Percentiles rank a stretch among this genome's conserved stretches.
Evolutionary conservation across 2,888 invertebrate species (phyloP).

Genomic region (Callosobruchus maculatus): DNA sequence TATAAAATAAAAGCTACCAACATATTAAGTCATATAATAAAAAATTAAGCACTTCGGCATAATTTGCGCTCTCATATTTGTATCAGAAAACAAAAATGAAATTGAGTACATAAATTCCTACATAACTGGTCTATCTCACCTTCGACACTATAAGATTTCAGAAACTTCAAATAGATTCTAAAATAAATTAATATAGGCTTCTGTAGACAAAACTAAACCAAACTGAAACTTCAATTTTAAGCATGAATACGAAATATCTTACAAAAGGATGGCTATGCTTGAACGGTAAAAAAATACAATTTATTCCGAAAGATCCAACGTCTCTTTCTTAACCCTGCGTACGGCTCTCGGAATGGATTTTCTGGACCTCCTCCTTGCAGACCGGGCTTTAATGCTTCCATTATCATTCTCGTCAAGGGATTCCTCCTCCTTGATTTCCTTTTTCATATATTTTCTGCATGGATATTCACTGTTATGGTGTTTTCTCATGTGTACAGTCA

Average conservation of each 20-base stretch:
- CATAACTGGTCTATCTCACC: too few relatives aligned
- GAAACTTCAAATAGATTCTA: too few relatives aligned
- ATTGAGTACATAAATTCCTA: too few relatives aligned
- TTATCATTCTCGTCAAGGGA: background rate
- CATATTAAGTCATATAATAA: too few relatives aligned
- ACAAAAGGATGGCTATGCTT: too few relatives aligned
- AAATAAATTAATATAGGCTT: background rate
- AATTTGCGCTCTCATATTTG: too few relatives aligned
- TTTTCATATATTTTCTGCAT: background rate
- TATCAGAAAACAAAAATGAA: too few relatives aligned
- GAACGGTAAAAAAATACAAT: too few relatives aligned
- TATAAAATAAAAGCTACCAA: too few relatives aligned
- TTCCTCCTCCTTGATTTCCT: background rate
- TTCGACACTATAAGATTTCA: too few relatives aligned
- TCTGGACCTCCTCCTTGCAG: background rate
- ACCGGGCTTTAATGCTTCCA: background rate
- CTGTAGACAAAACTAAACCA: background rate
- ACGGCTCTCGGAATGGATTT: too few relatives aligned
- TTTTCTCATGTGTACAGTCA: slow-evolving; percentile 61
- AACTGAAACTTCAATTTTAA: background rate
- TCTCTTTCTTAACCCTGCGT: background rate
- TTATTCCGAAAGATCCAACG: background rate
- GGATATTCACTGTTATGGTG: background rate
- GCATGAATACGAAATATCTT: background rate
- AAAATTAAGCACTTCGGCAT: too few relatives aligned